A percentile compares a stretch with the other conserved stretches of the same genome.
Conservation (phyloP, 2,113 vertebrate species). For the Odontesthes bonariensis region DNA sequence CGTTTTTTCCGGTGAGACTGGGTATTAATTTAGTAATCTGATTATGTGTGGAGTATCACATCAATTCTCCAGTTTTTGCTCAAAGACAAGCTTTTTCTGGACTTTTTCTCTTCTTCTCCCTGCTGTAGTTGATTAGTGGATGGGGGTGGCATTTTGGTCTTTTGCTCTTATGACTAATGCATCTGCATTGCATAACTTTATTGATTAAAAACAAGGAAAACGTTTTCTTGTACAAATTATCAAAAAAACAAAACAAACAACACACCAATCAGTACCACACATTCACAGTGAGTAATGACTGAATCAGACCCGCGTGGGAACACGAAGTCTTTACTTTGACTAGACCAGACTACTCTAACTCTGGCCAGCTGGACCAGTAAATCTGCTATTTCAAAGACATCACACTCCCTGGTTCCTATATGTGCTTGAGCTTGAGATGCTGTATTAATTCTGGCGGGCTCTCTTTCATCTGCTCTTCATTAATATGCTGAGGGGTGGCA, state of each 20-base stretch:
- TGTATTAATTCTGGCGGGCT: constrained; percentile 54
- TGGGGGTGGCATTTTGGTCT: constrained; percentile 6
- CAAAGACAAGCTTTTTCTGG: background rate
- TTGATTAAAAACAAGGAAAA: constrained; percentile 11
- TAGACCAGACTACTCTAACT: constrained; percentile 22
- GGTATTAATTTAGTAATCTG: background rate
- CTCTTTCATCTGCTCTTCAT: constrained; percentile 65
- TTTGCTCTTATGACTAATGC: constrained; percentile 35
- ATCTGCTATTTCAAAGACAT: constrained; percentile 47
- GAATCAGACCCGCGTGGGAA: constrained; percentile 47
- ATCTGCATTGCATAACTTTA: constrained; percentile 10
- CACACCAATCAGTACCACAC: constrained; percentile 13
- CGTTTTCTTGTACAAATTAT: constrained; percentile 29
- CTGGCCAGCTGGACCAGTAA: constrained; percentile 35
- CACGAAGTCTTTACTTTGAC: constrained; percentile 36
- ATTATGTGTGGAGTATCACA: background rate
- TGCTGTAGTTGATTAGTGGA: constrained; percentile 16
- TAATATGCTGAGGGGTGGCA: constrained; percentile 52
- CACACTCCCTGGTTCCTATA: constrained; percentile 40
- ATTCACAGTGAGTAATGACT: constrained; percentile 34
- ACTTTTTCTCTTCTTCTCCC: background rate
- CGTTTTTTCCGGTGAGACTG: background rate
- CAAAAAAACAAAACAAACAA: background rate
- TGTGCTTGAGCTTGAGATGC: constrained; percentile 50
- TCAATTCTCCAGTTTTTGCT: background rate